phyloP scores from a whole-genome alignment of 2,888 invertebrate species.

The Tetanocera ferruginea region DNA sequence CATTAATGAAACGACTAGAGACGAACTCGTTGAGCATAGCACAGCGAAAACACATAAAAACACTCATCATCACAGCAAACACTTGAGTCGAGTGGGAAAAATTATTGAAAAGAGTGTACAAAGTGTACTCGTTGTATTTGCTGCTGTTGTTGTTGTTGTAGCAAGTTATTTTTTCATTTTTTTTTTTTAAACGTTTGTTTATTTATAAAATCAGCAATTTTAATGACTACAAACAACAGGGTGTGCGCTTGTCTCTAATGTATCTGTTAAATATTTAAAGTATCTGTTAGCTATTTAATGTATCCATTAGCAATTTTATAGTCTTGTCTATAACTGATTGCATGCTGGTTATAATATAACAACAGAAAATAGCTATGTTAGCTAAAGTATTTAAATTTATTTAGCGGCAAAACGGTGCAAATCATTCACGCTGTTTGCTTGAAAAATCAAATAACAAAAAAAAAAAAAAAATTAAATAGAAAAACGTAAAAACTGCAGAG shows the following conservation, averaged over 20 bases:
- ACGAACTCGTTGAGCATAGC: background rate
- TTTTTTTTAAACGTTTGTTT: background rate
- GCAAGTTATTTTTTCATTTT: background rate
- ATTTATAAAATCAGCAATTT: background rate
- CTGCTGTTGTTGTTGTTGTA: constrained; percentile 10
- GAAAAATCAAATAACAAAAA: too few relatives aligned
- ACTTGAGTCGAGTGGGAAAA: background rate
- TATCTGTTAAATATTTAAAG: constrained; percentile 14
- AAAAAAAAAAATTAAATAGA: too few relatives aligned
- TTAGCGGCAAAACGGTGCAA: background rate
- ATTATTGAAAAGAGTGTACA: background rate
- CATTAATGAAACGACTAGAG: background rate
- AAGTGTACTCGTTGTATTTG: background rate
- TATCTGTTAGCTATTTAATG: constrained; percentile 10
- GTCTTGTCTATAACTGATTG: background rate
- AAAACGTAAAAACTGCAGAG: background rate
- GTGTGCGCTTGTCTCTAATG: background rate
- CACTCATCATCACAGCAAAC: background rate
- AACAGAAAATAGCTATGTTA: background rate
- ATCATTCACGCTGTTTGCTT: background rate
- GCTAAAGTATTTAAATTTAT: background rate
- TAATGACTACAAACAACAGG: constrained; percentile 6
- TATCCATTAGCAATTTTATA: background rate
- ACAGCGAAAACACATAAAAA: too few relatives aligned
- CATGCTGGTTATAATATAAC: background rate